phyloP scores from a whole-genome alignment of 2,113 vertebrate species.

The Vireo altiloquus region DNA sequence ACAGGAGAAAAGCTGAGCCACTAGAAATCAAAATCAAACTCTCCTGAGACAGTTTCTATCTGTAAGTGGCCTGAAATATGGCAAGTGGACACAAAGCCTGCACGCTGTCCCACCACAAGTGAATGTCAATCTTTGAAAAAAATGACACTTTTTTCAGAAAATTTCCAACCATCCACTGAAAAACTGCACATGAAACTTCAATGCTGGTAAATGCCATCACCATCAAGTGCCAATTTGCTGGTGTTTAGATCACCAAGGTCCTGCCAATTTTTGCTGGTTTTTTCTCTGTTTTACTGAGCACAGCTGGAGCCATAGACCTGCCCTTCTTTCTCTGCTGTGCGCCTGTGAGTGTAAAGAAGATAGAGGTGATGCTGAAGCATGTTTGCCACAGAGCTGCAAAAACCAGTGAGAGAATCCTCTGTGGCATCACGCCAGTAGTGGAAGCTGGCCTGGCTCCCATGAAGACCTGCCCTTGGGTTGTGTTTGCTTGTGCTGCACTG shows the following conservation, averaged over 20 bases:
- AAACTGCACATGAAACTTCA: not conserved
- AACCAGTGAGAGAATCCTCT: not conserved
- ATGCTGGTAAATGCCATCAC: not conserved
- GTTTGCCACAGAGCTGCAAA: not conserved
- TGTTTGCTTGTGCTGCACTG: not conserved
- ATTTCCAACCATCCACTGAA: not conserved
- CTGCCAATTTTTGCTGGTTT: not conserved
- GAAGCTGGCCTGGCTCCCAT: not conserved
- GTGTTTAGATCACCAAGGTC: not conserved
- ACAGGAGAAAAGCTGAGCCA: not conserved
- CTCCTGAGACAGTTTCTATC: not conserved
- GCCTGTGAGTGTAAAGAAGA: not conserved
- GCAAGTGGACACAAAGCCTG: not conserved
- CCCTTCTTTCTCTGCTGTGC: not conserved
- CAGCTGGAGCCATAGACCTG: not conserved
- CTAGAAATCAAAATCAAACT: not conserved
- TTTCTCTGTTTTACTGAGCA: not conserved
- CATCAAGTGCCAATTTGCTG: accelerated
- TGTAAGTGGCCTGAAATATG: not conserved
- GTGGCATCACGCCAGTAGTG: not conserved
- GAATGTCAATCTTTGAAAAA: not conserved
- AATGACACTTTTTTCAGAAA: not conserved
- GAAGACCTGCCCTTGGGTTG: not conserved
- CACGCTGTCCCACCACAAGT: accelerated
- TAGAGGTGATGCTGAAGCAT: not conserved